Evolutionary conservation across 1,140 invertebrate genomes (phyloP), one percentile per base, ranked within the genome.

Genomic region (Tetragnatha versicolor): DNA sequence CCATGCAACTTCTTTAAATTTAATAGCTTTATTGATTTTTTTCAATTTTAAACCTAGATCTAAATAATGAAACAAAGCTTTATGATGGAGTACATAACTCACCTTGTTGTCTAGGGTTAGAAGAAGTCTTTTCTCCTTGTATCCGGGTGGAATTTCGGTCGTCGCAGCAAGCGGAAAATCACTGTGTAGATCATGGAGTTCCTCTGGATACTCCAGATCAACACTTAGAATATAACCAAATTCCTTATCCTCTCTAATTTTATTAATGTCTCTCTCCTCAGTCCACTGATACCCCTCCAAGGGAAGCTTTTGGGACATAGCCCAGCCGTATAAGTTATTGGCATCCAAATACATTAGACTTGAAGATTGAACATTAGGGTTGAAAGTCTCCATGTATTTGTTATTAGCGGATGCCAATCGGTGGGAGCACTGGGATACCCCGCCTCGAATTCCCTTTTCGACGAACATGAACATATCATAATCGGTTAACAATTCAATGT

Each of bases 341-440:
- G 79, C 79, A 81, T 84, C 83, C 7, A 82, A 27, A 69, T 83
- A 83, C 1, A 77, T 51, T 7, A 85, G 70, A 65, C 81, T 83
- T 70, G 17, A 20, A n/a, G 61, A 65, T 45, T n/a, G 35, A 27
- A 45, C 14, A 3, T 3, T 12, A 6, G 35, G 5, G 47, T 65
- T 25, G 47, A 22, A 65, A 35, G 22, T 3, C 25, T 27, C 10
- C 17, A 65, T 27, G 20, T 65, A 65, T 35, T 70, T 70, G 37
- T 70, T 53, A 27, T 70, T 53, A 2, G 17, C 29, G 35, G 7
- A 7, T n/a, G 7, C 17, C 39, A 37, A 37, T 35, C 66, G 10
- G 1, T 70, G 12, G 22, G 10, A 35, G 17, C 27, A 37, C 12
- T 22, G 29, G 25, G 49, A 70, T 27, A 70, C 37, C 12, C 66